A percentile compares a stretch with the other conserved stretches of the same genome.
Evolutionary conservation across 2,113 vertebrate species (phyloP).

Genomic region (Ursus arctos): DNA sequence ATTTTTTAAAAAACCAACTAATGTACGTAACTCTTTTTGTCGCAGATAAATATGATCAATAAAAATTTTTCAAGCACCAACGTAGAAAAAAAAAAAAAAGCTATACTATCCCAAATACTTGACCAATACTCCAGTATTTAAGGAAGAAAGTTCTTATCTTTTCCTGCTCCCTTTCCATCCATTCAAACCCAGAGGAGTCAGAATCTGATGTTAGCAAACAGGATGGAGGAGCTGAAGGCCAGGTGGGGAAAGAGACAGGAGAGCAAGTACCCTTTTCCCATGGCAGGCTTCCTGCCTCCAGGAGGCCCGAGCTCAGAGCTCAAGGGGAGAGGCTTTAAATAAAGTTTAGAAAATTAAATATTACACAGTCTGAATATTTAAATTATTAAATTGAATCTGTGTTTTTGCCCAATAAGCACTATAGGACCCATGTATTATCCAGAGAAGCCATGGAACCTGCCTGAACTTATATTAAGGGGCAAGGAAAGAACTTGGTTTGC

Average conservation of each 20-base stretch:
- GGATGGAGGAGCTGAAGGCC: not conserved
- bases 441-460: not conserved
- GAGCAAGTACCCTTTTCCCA: not conserved
- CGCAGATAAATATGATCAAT: not conserved
- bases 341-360: not conserved
- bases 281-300: not conserved
- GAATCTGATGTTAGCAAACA: not conserved
- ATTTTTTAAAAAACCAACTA: not conserved
- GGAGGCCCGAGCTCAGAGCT: not conserved
- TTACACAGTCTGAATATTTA: not conserved
- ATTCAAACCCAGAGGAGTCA: not conserved
- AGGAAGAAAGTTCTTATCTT: not conserved
- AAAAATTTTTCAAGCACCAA: not conserved
- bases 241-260: not conserved
- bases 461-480: not conserved
- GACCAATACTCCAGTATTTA: not conserved
- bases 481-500: not conserved
- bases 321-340: not conserved
- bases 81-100: not conserved
- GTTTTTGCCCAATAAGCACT: not conserved
- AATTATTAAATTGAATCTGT: not conserved
- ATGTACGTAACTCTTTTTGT: not conserved
- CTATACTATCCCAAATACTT: not conserved
- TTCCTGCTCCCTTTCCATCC: not conserved
- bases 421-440: not conserved